Percentiles rank a stretch among this genome's conserved stretches.
These are phyloP conservation scores for Antheraea mylitta DNA, from an alignment of 1,140 invertebrate species.

Conservation along the genomic window DNA sequence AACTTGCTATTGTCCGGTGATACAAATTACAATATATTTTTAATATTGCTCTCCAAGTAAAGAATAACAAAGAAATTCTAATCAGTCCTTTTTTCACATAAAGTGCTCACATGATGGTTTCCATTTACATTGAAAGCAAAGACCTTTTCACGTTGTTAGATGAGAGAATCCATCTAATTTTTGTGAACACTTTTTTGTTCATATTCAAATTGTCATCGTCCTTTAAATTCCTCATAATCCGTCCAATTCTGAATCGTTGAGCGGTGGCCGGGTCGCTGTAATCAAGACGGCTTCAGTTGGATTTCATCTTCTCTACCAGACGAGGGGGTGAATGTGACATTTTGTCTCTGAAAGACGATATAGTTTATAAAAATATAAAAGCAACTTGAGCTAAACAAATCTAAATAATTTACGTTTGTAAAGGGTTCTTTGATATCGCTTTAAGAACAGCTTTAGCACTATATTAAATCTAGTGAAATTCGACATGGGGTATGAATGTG, in stretches of 20 bases:
- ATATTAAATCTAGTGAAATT: constrained; percentile 56
- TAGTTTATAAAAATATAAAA: constrained; percentile 1
- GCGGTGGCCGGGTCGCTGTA: constrained; percentile 64
- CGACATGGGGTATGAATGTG: constrained; percentile 68
- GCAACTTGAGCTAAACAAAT: constrained; percentile 3
- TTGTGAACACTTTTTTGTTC: constrained; percentile 64
- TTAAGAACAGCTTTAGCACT: constrained; percentile 47
- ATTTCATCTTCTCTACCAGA: constrained; percentile 61
- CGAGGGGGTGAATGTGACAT: constrained; percentile 30
- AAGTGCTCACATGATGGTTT: constrained; percentile 20
- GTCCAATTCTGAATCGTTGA: constrained; percentile 70
- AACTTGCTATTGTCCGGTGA: background rate
- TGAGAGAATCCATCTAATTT: constrained; percentile 52
- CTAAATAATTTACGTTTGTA: constrained; percentile 12
- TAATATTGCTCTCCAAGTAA: constrained; percentile 26
- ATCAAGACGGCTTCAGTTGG: constrained; percentile 71
- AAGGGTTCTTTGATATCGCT: constrained; percentile 35
- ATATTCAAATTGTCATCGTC: constrained; percentile 74
- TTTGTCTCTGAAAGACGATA: constrained; percentile 9
- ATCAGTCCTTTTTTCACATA: constrained; percentile 32
- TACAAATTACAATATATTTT: constrained; percentile 20
- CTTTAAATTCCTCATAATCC: constrained; percentile 77
- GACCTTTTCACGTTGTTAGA: constrained; percentile 31
- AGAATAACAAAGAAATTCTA: constrained; percentile 41
- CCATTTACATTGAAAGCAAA: constrained; percentile 31